Evolutionary conservation across 2,888 invertebrate species (phyloP).

Genomic region (Eudemis profundana): DNA sequence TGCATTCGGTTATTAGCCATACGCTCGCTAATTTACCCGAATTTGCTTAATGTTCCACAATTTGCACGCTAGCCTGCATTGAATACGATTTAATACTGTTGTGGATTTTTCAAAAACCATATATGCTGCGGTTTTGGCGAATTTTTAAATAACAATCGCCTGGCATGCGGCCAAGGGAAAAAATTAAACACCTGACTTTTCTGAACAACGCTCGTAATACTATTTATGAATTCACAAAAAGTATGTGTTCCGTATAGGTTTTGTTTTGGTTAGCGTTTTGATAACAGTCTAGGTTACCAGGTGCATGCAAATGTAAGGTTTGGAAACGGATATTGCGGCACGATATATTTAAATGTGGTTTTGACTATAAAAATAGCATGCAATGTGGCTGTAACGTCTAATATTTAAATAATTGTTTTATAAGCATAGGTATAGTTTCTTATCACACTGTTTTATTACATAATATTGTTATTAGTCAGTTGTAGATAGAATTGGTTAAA

Average conservation of each 20-base stretch:
- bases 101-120: conserved; percentile 52
- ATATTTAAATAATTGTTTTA: neutral
- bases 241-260: conserved; percentile 22
- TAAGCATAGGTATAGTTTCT: no score
- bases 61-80: conserved; percentile 60
- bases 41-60: conserved; percentile 73
- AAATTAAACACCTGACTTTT: conserved; percentile 61
- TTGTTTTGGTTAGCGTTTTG: conserved; percentile 46
- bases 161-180: conserved; percentile 65
- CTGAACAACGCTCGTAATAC: conserved; percentile 47
- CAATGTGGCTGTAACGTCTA: neutral
- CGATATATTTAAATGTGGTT: conserved; percentile 33
- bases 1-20: conserved; percentile 64
- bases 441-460: no score
- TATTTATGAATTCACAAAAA: conserved; percentile 42
- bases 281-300: conserved; percentile 40
- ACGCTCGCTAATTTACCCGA: conserved; percentile 68
- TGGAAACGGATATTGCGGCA: conserved; percentile 24
- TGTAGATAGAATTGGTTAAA: no score
- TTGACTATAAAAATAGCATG: conserved; percentile 9
- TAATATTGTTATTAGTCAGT: no score
- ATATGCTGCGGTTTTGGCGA: conserved; percentile 56
- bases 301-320: conserved; percentile 39
- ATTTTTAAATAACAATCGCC: conserved; percentile 64
- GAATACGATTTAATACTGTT: conserved; percentile 49